Base-by-base conservation (phyloP, 1,140 invertebrate species). In the Heliconius eleuchia region DNA sequence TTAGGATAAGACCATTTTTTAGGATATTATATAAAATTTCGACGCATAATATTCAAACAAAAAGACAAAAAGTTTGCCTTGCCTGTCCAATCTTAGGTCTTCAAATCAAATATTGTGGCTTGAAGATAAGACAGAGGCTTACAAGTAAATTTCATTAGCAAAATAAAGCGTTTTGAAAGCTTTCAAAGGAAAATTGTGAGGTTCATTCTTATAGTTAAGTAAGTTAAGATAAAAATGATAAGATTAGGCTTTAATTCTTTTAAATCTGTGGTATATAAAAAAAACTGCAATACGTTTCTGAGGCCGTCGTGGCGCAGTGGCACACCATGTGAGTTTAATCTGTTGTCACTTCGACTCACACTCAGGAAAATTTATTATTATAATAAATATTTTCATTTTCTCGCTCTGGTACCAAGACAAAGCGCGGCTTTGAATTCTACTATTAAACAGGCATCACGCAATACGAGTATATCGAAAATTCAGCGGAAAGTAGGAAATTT, bases 71-170 rank as follows among this genome's bases (percentile, higher is more conserved):
- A 76, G 60, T 39, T 66, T 27, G 60, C 27, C 60, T 66, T 66
- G 60, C 74, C 74, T 66, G 18, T 27, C 60, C 16, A 76, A 70
- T 39, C 74, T 70, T 71, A 76, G 55, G 74, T 76, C 60, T 76
- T 76, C 74, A 46, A 76, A 76, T 76, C 60, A 76, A 76, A 76
- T 76, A 71, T 76, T 39, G 39, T 71, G 66, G 60, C 74, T 60
- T 46, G 8, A 27, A 46, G 74, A 76, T 71, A 70, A 76, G 74
- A 42, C 39, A 42, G 70, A 11, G 71, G 34, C 71, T 76, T 70
- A 46, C 60, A 76, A 76, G 74, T 66, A 76, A 76, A 76, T 70
- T 76, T 76, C 74, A 76, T 76, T 76, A 76, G 39, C 18, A 70
- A 76, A 76, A 27, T 76, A 42, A 34, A 76, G 37, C 39, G 37